Evolutionary conservation across 2,888 invertebrate genomes (phyloP), one percentile per base, ranked within the genome.

Genomic region (Clanis bilineata): DNA sequence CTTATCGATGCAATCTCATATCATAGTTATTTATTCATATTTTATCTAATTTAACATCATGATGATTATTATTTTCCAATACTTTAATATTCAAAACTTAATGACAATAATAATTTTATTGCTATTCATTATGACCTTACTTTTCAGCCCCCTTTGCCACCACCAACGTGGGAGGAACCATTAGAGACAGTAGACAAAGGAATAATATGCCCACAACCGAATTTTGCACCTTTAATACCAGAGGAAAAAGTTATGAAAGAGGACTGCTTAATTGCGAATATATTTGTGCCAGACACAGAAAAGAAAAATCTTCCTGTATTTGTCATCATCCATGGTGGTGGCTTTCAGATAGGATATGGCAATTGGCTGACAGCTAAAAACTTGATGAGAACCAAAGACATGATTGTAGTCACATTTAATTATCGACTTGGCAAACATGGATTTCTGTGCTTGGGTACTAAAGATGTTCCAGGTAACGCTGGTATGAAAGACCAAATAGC

Each of bases 191-290:
- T 71, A n/a, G 64, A 76, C 21, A 67, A 65, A 47, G 45, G 61
- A 1, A 68, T 79, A 0, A 55, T 73, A n/a, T 82, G 82, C 39
- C 78, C 74, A 1, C 80, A 80, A 66, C 25, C 41, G 1, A 10
- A 22, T 6, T 36, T 36, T 21, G 21, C n/a, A 9, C 2, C 23
- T n/a, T 1, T 41, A 28, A 4, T 18, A 15, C 44, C 39, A 25
- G 43, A 4, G 39, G 55, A 63, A 43, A 54, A 58, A 15, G 23
- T 28, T 0, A 55, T 56, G 23, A 58, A 68, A 54, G 87, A 88
- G 65, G 77, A 88, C 57, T 88, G 88, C 62, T 76, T 88, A 0
- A 66, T 83, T 6, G 73, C 84, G 2, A 88, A 80, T 63, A 72
- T 89, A 2, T 86, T 73, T 54, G 79, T 82, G 0, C 83, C 86